Base-by-base conservation (phyloP, 2,113 vertebrate genomes). In the Heptranchias perlo region DNA sequence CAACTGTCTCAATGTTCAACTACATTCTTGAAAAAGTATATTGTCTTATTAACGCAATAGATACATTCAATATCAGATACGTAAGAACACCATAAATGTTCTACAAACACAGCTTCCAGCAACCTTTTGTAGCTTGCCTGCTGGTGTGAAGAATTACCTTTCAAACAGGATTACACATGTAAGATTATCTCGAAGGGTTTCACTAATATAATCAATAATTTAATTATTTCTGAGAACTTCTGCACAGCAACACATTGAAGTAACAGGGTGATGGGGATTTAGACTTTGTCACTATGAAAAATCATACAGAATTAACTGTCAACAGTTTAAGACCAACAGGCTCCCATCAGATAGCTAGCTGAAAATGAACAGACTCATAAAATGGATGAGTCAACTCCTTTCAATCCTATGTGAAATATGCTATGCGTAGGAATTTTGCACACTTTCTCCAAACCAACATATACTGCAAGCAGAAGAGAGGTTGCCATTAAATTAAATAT, bases 181-280 rank as follows among this genome's bases (percentile, higher is more conserved):
- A 65, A 44, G n/a, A 25, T 23, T 65, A 39, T 18, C n/a, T 94
- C 18, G 8, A 44, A 94, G 61, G n/a, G 92, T 8, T 65, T 65
- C 61, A 94, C 92, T 65, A 65, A 94, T 25, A 21, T 47, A 94
- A 94, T 94, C 61, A 94, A 94, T 44, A 94, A 94, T 65, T 65
- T 65, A 65, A 94, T 47, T 65, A 65, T 39, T 94, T 93, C 35
- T 62, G 58, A 93, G 89, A 62, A 62, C 25, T 62, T 14, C 92
- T 65, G n/a, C 25, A 94, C 61, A 8, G 61, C 35, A 94, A 64
- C n/a, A 44, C 82, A 49, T 86, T 44, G 61, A 62, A 94, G 92
- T 61, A 92, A 92, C 21, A 54, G 61, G 39, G 54, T 94, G 92
- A 44, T 44, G 25, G 28, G 92, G 61, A 94, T 94, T 64, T 94